Evolutionary conservation across 2,888 invertebrate species (phyloP).

Genomic region (Drosophila planitibia): DNA sequence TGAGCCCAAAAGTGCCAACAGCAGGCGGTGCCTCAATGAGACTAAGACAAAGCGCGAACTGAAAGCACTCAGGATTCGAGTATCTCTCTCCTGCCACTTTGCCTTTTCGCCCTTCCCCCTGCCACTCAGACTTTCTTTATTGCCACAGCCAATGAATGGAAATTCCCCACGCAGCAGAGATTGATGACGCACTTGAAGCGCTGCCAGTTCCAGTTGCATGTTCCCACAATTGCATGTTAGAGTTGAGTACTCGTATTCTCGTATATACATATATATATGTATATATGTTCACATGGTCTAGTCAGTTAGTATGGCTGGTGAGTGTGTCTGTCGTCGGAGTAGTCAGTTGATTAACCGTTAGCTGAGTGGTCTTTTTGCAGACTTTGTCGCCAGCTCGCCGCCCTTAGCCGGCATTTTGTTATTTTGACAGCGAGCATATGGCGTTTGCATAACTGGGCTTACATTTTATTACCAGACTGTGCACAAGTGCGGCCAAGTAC

Average conservation of each 20-base stretch:
- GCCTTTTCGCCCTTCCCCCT: neutral
- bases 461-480: slow-evolving; percentile 40
- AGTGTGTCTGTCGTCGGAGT: slow-evolving; percentile 22
- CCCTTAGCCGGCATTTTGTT: slow-evolving; percentile 76
- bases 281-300: slow-evolving; percentile 24
- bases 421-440: slow-evolving; percentile 66
- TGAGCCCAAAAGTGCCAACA: slow-evolving; percentile 65
- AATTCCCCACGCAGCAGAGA: slow-evolving; percentile 60
- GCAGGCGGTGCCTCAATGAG: slow-evolving; percentile 65
- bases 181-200: slow-evolving; percentile 77
- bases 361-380: slow-evolving; percentile 58
- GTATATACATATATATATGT: neutral
- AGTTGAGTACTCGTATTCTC: neutral
- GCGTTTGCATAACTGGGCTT: slow-evolving; percentile 36
- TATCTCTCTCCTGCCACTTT: slow-evolving; percentile 9
- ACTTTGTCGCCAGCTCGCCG: slow-evolving; percentile 48
- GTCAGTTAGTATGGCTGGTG: slow-evolving; percentile 25
- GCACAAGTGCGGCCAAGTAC: slow-evolving; percentile 67
- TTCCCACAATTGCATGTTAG: slow-evolving; percentile 37
- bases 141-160: slow-evolving; percentile 61
- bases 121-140: slow-evolving; percentile 1
- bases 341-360: slow-evolving; percentile 56
- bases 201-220: slow-evolving; percentile 43
- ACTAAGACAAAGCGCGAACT: slow-evolving; percentile 73
- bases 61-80: slow-evolving; percentile 63